These are phyloP conservation scores for Reticulitermes speratus DNA, from an alignment of 1,140 invertebrate species.

Conservation along the genomic window DNA sequence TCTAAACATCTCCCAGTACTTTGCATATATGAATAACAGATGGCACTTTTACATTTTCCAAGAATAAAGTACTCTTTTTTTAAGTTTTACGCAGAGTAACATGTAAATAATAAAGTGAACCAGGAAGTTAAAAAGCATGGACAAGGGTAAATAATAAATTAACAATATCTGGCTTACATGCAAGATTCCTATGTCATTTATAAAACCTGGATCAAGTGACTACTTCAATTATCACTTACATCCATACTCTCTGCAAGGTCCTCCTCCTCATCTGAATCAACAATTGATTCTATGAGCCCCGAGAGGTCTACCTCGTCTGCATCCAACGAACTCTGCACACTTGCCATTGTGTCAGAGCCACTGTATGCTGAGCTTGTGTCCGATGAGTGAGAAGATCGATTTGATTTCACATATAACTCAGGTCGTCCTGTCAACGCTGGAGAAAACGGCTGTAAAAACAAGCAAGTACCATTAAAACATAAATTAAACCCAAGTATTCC, in stretches of 20 bases:
- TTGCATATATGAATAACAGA: too few species aligned
- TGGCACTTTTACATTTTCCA: too few species aligned
- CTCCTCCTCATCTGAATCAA: constrained; percentile 88
- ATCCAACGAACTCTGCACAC: constrained; percentile 75
- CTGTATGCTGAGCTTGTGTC: constrained; percentile 95
- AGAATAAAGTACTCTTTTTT: too few species aligned
- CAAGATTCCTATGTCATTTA: too few species aligned
- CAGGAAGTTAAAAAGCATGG: too few species aligned
- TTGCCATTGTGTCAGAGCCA: constrained; percentile 95
- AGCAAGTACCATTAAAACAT: background rate
- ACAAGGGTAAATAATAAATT: too few species aligned
- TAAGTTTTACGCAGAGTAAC: too few species aligned
- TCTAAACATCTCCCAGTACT: too few species aligned
- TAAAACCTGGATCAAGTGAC: too few species aligned
- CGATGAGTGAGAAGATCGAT: constrained; percentile 83
- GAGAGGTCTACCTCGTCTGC: constrained; percentile 89
- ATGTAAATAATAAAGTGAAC: too few species aligned
- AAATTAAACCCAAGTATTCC: too few species aligned
- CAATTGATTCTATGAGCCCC: constrained; percentile 89
- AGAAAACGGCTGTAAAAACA: constrained; percentile 20
- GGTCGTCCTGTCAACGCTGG: constrained; percentile 37
- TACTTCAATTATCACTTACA: constrained; percentile 50
- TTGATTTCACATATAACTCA: constrained; percentile 74
- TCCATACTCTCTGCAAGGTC: constrained; percentile 90
- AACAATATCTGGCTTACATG: too few species aligned